These are phyloP conservation scores for Sebastes steindachneri DNA, from an alignment of 2,797 vertebrate species.

Conservation along the genomic window DNA sequence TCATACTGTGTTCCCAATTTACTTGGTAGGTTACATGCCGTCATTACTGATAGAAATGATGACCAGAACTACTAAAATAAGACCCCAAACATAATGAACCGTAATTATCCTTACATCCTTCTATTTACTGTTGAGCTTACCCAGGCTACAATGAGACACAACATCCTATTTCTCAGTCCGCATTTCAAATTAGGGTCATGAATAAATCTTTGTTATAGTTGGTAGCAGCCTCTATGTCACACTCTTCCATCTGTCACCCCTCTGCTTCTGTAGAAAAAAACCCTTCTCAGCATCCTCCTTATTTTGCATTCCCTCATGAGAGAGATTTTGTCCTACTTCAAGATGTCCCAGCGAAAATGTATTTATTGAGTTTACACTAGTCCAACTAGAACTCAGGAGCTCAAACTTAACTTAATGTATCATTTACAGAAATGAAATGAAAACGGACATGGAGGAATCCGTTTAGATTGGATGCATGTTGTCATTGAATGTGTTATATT, in stretches of 20 bases:
- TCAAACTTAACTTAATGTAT: background rate
- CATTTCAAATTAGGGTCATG: slow-evolving; percentile 34
- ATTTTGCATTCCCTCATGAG: slow-evolving; percentile 10
- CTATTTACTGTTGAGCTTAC: background rate
- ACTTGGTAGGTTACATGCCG: background rate
- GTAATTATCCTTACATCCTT: background rate
- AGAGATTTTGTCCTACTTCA: slow-evolving; percentile 26
- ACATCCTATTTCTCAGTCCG: slow-evolving; percentile 1
- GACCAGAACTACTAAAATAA: background rate
- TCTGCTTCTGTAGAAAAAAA: slow-evolving; percentile 50
- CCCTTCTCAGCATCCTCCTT: slow-evolving; percentile 29
- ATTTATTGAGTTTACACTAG: background rate
- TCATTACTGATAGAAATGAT: background rate
- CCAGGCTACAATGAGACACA: background rate
- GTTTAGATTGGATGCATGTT: background rate
- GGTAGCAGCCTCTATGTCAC: slow-evolving; percentile 12
- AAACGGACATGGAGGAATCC: background rate
- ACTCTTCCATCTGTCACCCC: slow-evolving; percentile 56
- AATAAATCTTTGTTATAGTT: slow-evolving; percentile 45
- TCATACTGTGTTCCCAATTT: background rate
- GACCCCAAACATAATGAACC: background rate
- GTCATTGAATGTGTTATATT: background rate
- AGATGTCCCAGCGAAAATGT: background rate
- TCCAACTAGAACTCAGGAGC: background rate
- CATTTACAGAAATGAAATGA: background rate